A percentile compares a stretch with the other conserved stretches of the same genome.
Conservation (phyloP, 2,888 invertebrate species). For the Zeuzera pyrina region DNA sequence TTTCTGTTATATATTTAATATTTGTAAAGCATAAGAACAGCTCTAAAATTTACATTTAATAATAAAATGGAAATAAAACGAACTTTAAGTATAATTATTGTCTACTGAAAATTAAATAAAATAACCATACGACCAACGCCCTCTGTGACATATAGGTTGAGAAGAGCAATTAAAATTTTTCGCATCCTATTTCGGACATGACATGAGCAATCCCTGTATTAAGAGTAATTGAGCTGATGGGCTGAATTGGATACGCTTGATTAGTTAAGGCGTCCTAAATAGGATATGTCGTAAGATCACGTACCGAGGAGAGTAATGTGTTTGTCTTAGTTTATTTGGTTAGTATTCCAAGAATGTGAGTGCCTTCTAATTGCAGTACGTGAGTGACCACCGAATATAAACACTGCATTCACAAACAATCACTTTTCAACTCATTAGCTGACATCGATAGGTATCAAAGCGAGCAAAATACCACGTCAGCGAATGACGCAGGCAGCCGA, state of each 20-base stretch:
- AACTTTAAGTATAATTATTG: no score
- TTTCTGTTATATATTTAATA: no score
- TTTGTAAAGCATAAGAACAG: no score
- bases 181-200: constrained; percentile 47
- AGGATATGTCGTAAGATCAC: constrained; percentile 37
- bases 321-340: background rate
- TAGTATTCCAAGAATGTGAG: no score
- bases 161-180: constrained; percentile 52
- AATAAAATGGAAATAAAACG: no score
- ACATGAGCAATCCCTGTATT: constrained; percentile 53
- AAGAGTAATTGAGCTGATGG: constrained; percentile 64
- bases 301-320: no score
- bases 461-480: constrained; percentile 32
- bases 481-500: constrained; percentile 19
- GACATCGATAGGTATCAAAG: constrained; percentile 23
- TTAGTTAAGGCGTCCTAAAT: constrained; percentile 59
- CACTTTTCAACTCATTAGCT: constrained; percentile 25
- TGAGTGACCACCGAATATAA: constrained; percentile 2
- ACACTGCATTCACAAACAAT: constrained; percentile 8
- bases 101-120: no score
- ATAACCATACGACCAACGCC: no score
- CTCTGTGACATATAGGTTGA: no score
- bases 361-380: background rate
- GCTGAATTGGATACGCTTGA: constrained; percentile 63
- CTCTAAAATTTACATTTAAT: no score